Percentiles rank a stretch among this genome's conserved stretches.
These are phyloP conservation scores for Cylloceria caligata DNA, from an alignment of 2,888 invertebrate species.

Conservation along the genomic window DNA sequence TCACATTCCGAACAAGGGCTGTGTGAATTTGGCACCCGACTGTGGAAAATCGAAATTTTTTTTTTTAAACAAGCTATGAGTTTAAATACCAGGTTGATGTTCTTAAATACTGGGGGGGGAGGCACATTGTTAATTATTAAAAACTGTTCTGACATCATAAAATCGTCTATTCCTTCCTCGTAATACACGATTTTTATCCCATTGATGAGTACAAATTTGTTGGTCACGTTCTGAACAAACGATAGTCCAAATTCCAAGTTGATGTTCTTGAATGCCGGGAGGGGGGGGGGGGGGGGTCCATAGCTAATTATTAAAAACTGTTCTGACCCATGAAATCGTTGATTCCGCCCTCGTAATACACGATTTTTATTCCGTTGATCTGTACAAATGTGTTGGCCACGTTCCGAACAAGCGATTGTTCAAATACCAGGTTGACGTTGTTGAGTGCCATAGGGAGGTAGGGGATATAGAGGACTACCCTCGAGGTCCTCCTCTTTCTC, in stretches of 20 bases:
- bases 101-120: not conserved
- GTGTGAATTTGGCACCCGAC: no score
- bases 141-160: not conserved
- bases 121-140: not conserved
- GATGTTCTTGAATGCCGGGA: not conserved
- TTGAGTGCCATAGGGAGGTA: not conserved
- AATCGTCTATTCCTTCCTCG: not conserved
- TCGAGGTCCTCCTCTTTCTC: slow-evolving; percentile 20
- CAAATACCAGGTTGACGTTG: slow-evolving; percentile 27
- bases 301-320: no score
- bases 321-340: no score
- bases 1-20: slow-evolving; percentile 11
- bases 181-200: not conserved
- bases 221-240: slow-evolving; percentile 12
- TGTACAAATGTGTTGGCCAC: slow-evolving; percentile 39
- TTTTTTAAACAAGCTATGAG: no score
- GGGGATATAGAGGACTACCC: not conserved
- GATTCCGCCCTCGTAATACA: no score
- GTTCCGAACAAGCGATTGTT: slow-evolving; percentile 20
- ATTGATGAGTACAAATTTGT: slow-evolving; percentile 34
- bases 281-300: not conserved
- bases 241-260: slow-evolving; percentile 31
- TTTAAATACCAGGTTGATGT: slow-evolving; percentile 27
- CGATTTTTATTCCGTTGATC: no score
- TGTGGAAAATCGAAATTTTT: no score